Percentiles rank a stretch among this genome's conserved stretches.
Evolutionary conservation across 2,888 invertebrate species (phyloP).

Genomic region (Alcis repandata): DNA sequence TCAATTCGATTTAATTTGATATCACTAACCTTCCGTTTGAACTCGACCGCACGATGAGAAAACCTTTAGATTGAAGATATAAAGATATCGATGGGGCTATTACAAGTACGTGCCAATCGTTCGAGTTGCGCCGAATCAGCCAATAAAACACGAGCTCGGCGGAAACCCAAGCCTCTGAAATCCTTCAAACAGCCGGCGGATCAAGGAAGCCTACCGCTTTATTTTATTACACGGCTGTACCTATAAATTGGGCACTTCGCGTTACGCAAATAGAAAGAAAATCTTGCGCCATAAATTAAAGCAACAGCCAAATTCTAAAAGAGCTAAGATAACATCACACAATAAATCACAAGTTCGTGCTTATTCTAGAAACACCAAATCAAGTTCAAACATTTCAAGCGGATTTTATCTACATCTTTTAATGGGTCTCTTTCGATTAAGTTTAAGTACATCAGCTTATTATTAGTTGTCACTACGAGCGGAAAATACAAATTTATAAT

Average conservation of each 20-base stretch:
- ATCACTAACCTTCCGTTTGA: conserved; percentile 36
- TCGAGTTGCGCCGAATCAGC: conserved; percentile 68
- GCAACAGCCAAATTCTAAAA: conserved; percentile 14
- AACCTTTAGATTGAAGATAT: conserved; percentile 48
- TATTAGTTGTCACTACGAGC: conserved; percentile 32
- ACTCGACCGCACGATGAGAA: conserved; percentile 38
- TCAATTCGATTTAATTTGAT: conserved; percentile 30
- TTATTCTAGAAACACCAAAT: conserved; percentile 27
- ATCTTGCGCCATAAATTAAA: conserved; percentile 37
- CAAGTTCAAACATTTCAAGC: conserved; percentile 26
- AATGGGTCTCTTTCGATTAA: conserved; percentile 26
- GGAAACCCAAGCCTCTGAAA: conserved; percentile 56
- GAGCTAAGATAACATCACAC: conserved; percentile 23
- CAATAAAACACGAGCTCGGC: conserved; percentile 60
- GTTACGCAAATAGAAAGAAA: conserved; percentile 34
- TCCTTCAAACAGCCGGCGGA: conserved; percentile 58
- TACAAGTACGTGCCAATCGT: conserved; percentile 73
- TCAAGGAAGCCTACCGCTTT: conserved; percentile 46
- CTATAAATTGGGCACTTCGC: conserved; percentile 50
- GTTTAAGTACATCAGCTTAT: conserved; percentile 17
- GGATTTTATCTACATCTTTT: conserved; percentile 28
- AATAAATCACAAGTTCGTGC: conserved; percentile 33
- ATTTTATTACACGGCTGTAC: conserved; percentile 55
- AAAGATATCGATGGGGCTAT: conserved; percentile 66
- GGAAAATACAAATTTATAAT: conserved; percentile 36